Evolutionary conservation across 2,888 invertebrate genomes (phyloP).

Genomic region (Crioceris asparagi): DNA sequence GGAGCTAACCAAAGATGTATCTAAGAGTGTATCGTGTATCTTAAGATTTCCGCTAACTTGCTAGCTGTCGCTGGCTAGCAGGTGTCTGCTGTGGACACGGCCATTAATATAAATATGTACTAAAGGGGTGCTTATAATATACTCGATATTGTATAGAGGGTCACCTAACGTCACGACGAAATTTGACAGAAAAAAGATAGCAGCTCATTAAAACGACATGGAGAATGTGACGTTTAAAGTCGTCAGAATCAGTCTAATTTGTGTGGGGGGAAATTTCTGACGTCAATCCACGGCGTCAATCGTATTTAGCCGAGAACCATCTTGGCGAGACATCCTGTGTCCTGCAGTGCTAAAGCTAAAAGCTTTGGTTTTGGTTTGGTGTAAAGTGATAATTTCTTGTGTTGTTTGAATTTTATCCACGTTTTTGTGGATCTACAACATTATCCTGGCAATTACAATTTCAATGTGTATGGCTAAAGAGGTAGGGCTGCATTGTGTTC

Average conservation of each 20-base stretch:
- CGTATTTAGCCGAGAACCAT: constrained; percentile 23
- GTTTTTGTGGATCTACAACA: constrained; percentile 24
- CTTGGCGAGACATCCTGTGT: constrained; percentile 25
- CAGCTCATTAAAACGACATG: constrained; percentile 8
- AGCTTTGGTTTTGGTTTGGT: constrained; percentile 22
- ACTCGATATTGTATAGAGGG: no score
- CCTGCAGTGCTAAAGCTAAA: constrained; percentile 19
- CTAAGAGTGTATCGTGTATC: no score
- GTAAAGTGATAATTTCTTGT: constrained; percentile 17
- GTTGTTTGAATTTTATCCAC: constrained; percentile 23
- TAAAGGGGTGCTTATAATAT: no score
- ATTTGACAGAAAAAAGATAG: no score
- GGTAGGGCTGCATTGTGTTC: constrained; percentile 16
- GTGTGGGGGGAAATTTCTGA: constrained; percentile 21
- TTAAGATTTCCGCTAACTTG: no score
- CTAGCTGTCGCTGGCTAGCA: no score
- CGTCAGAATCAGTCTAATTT: constrained; percentile 11
- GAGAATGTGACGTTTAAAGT: constrained; percentile 11
- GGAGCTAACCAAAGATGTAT: no score
- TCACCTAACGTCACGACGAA: no score
- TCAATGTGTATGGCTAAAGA: constrained; percentile 34
- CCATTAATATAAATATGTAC: no score
- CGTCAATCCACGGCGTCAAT: constrained; percentile 22
- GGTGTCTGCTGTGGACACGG: no score
- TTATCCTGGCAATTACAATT: constrained; percentile 25